Conservation (phyloP, 2,888 invertebrate species). For the Celastrina argiolus region DNA sequence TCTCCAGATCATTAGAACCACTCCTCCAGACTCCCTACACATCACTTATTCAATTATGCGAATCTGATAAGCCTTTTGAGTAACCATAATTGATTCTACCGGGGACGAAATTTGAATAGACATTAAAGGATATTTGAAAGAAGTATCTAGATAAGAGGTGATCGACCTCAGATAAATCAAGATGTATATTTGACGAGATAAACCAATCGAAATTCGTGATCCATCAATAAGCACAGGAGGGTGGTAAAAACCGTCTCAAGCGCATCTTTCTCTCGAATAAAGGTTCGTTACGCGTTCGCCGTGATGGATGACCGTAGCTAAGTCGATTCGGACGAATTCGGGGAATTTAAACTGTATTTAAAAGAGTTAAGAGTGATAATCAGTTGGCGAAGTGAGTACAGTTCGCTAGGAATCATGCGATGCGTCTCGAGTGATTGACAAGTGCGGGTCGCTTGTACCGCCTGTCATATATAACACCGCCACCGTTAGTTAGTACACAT, state of each 20-base stretch:
- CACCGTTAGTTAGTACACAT: constrained; percentile 72
- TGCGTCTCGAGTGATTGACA: constrained; percentile 64
- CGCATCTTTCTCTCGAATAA: constrained; percentile 59
- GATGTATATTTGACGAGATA: constrained; percentile 45
- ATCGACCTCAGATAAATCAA: constrained; percentile 36
- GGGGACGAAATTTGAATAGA: constrained; percentile 43
- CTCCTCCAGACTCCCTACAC: constrained; percentile 45
- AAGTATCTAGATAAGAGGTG: constrained; percentile 36
- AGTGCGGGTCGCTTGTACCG: constrained; percentile 71
- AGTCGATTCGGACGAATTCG: constrained; percentile 45
- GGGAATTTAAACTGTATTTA: constrained; percentile 36
- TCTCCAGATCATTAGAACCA: constrained; percentile 65
- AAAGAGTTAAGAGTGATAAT: constrained; percentile 42
- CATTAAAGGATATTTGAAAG: constrained; percentile 35
- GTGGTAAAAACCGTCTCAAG: constrained; percentile 59
- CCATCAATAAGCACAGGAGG: constrained; percentile 51
- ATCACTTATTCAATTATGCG: constrained; percentile 73
- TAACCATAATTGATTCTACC: constrained; percentile 50
- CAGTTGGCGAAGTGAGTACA: constrained; percentile 35
- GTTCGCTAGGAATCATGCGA: constrained; percentile 50
- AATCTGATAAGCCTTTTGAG: constrained; percentile 62
- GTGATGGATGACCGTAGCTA: constrained; percentile 72
- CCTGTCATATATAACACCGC: constrained; percentile 71
- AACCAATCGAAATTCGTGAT: constrained; percentile 59
- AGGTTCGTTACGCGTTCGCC: constrained; percentile 71